phyloP scores from a whole-genome alignment of 2,113 vertebrate genomes.

The Hippocampus guttulatus region DNA sequence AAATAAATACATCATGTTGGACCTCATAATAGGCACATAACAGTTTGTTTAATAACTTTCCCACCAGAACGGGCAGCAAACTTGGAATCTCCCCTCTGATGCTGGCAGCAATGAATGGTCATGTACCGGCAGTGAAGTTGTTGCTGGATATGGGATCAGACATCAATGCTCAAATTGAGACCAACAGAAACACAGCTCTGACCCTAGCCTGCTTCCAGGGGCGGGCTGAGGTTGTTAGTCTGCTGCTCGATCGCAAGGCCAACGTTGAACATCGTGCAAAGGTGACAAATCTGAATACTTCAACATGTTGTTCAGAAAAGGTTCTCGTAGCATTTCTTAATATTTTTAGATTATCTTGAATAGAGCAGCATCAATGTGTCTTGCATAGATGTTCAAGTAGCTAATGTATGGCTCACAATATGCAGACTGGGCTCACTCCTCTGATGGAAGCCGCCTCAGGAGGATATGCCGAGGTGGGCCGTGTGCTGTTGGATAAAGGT shows the following conservation, averaged over 20 bases:
- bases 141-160: slow-evolving; percentile 98
- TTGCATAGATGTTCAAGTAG: background rate
- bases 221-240: slow-evolving; percentile 94
- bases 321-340: background rate
- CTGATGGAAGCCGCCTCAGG: slow-evolving; percentile 98
- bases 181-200: slow-evolving; percentile 96
- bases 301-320: background rate
- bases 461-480: slow-evolving; percentile 96
- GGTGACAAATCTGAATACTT: slow-evolving; percentile 62
- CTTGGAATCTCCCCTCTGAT: slow-evolving; percentile 96
- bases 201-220: slow-evolving; percentile 98
- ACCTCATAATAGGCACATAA: background rate
- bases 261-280: slow-evolving; percentile 98
- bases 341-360: background rate
- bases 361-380: background rate
- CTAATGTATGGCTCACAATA: background rate
- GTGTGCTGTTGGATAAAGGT: slow-evolving; percentile 96
- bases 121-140: slow-evolving; percentile 94
- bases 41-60: background rate
- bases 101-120: slow-evolving; percentile 98
- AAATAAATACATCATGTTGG: background rate
- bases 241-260: slow-evolving; percentile 95
- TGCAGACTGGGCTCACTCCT: slow-evolving; percentile 93
- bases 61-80: slow-evolving; percentile 92
- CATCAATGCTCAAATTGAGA: slow-evolving; percentile 98